Evolutionary conservation across 2,888 invertebrate species (phyloP), one percentile per base, ranked within the genome.

Genomic region (Drosophila ustulata): DNA sequence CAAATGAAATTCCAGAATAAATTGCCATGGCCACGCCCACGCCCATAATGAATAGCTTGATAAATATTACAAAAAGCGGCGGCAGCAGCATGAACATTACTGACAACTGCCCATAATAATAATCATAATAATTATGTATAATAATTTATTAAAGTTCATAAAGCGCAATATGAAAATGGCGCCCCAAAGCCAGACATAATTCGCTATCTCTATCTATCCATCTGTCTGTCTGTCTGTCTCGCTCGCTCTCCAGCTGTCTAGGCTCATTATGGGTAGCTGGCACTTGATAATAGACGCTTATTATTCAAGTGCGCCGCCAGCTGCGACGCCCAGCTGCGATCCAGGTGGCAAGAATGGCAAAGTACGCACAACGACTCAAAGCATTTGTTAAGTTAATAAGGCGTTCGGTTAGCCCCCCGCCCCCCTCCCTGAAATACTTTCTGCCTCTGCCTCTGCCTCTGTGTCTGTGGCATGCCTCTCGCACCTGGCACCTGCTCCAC

Each of bases 361-460:
- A 28, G 28, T n/a, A 9, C 6, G 9, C 56, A 59, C 68, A 46
- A 51, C 51, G 64, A 47, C 58, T 49, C 53, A 47, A 56, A 65
- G 43, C 73, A 77, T 83, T 81, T 78, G 82, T 78, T 71, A 84
- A 81, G 84, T 81, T 82, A 83, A 81, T 82, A 75, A 76, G 87
- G 65, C 78, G 64, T 69, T 69, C 58, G 55, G 49, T 59, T 64
- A 37, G 55, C 50, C 61, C 55, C 9, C 52, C 61, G n/a, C n/a
- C n/a, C n/a, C n/a, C n/a, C n/a, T n/a, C n/a, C n/a, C n/a, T n/a
- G n/a, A n/a, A 41, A 18, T 7, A 18, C 39, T 28, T 18, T 41
- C 18, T 1, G 39, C 52, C 52, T 41, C n/a, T 28, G 39, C 28
- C 18, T 18, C 1, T 18, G 18, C 1, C 18, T 18, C 18, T 18